Evolutionary conservation across 2,113 vertebrate genomes (phyloP), one percentile per base, ranked within the genome.

Genomic region (Stegastes partitus): DNA sequence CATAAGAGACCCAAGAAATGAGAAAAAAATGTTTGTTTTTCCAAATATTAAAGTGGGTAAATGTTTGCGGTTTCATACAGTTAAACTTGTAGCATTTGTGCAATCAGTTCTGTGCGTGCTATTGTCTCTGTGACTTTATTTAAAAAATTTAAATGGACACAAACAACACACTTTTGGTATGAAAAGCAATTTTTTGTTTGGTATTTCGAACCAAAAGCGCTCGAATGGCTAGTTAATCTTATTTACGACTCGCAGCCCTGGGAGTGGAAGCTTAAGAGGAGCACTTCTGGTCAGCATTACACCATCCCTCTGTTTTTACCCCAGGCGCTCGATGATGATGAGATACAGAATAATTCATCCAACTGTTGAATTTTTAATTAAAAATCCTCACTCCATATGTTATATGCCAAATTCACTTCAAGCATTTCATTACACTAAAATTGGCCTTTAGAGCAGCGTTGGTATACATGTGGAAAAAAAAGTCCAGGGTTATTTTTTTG

Each of bases 321-420:
- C 50, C 42, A 45, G 77, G 76, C 67, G 26, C 82, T 83, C 22
- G 16, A 25, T 44, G 67, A 81, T 77, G 56, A 89, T 80, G 67
- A 85, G 77, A 90, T 69, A 77, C 62, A 44, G 70, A 87, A 88
- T 87, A 71, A 84, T 87, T 87, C 76, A 87, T 81, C 73, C 67
- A 79, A 55, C 51, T 85, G 71, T 49, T 88, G 63, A 71, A 83
- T 85, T 78, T 90, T 88, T 89, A 61, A 85, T 87, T 69, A 73
- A 69, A 74, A 75, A 68, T 54, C 58, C 54, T 74, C 54, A 74
- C 77, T 66, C 69, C 74, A 73, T 85, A 81, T 87, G 77, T 77
- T 72, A 81, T 66, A 76, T 57, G 67, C 67, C 66, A 68, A 68
- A 68, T 75, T 58, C 50, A 56, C 56, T 73, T 37, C 31, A 7